Evolutionary conservation across 2,113 vertebrate species (phyloP).

Genomic region (Semnopithecus entellus): DNA sequence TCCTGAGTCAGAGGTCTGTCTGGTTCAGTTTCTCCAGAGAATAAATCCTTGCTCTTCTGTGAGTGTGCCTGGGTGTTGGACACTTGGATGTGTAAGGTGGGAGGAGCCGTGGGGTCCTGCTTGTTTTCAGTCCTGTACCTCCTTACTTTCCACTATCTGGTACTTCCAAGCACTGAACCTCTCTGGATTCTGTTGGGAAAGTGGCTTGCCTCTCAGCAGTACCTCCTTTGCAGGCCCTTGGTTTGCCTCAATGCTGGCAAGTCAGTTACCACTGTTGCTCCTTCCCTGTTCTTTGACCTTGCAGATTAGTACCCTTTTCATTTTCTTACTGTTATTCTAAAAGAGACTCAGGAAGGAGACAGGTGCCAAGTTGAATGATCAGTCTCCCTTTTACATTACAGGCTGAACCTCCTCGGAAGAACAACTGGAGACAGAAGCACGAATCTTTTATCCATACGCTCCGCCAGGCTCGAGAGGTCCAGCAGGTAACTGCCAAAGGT

Average conservation of each 20-base stretch:
- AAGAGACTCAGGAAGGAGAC: neutral
- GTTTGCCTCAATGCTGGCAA: neutral
- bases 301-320: neutral
- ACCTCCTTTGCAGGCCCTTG: neutral
- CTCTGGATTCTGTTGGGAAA: neutral
- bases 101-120: neutral
- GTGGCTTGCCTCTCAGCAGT: neutral
- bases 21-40: neutral
- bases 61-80: neutral
- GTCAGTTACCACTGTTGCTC: neutral
- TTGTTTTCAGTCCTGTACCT: neutral
- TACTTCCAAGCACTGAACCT: neutral
- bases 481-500: conserved; percentile 78
- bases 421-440: conserved; percentile 83
- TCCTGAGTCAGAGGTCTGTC: conserved; percentile 6
- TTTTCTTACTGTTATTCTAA: neutral
- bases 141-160: neutral
- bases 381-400: conserved; percentile 56
- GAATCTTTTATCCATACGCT: conserved; percentile 82
- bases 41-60: neutral
- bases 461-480: conserved; percentile 74
- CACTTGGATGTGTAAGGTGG: neutral
- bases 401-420: conserved; percentile 79
- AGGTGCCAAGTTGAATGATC: neutral
- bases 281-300: neutral